A percentile compares a stretch with the other conserved stretches of the same genome.
Conservation (phyloP, 2,113 vertebrate genomes). For the Sylvietta virens region DNA sequence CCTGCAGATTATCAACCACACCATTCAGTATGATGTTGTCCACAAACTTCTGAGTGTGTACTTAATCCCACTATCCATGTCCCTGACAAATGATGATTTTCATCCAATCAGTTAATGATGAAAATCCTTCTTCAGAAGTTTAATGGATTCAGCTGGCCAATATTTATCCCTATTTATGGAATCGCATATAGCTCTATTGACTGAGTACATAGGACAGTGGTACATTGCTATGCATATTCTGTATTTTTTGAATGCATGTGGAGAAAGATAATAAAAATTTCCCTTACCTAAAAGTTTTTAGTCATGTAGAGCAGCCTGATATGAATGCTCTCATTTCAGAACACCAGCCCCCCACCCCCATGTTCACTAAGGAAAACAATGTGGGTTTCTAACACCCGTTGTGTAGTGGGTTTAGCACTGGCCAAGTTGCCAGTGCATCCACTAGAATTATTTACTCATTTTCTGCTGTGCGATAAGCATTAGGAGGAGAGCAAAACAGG, state of each 20-base stretch:
- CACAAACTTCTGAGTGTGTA: not conserved
- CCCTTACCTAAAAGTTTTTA: not conserved
- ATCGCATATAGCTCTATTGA: not conserved
- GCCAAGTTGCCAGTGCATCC: not conserved
- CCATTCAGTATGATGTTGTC: not conserved
- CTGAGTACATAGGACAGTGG: too few relatives aligned
- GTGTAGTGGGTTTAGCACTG: not conserved
- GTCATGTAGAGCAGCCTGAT: not conserved
- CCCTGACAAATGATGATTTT: not conserved
- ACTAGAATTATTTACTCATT: not conserved
- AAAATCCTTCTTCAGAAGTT: not conserved
- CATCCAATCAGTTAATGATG: not conserved
- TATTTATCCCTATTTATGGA: not conserved
- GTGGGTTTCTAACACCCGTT: not conserved
- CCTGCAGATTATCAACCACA: not conserved
- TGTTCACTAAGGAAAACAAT: not conserved
- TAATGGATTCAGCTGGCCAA: not conserved
- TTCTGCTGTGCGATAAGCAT: not conserved
- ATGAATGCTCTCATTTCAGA: not conserved
- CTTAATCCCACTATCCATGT: not conserved
- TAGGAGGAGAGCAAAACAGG: not conserved
- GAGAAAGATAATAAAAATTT: not conserved
- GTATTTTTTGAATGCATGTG: not conserved
- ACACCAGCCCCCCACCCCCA: rapidly evolving
- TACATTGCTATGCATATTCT: not conserved